Base-by-base conservation (phyloP, 2,113 vertebrate genomes). In the Rallus limicola region DNA sequence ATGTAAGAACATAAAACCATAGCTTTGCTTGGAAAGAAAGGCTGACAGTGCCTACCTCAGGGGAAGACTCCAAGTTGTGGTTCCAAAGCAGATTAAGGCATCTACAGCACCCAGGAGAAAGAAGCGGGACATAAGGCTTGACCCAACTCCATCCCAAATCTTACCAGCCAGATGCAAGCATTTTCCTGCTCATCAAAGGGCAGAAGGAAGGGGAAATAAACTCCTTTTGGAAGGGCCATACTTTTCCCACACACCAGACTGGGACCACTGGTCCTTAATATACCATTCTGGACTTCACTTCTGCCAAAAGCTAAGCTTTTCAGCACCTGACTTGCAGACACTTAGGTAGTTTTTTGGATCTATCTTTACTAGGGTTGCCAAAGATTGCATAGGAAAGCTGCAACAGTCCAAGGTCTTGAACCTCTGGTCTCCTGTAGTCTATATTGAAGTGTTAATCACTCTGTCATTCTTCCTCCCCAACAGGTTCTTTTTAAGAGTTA, bases 331-430 rank as follows among this genome's bases (percentile, higher is more conserved):
- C 48, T 83, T 86, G 62, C 42, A 58, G 77, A 79, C 77, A 71
- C 80, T 93, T 82, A 88, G 77, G 77, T 82, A 83, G 80, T 26
- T 44, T 95, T 89, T 89, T 93, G 92, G 92, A 82, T 64, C 56
- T 67, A 33, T 31, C 65, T 68, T 64, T n/a, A 71, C 31, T 40
- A 64, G 13, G 23, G 68, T 84, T 95, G 93, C 92, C 90, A 93
- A 93, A 82, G 65, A 90, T 93, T 88, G 65, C 80, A 76, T 24
- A 58, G 69, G n/a, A 93, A 78, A 11, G 36, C n/a, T 84, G 34
- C 28, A 81, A 58, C 40, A 71, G 90, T 62, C 72, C 82, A 84
- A 75, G 62, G 24, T 78, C 80, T 91, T 82, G 64, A 88, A 71
- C 53, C 33, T 36, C 14, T 78, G 29, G 6, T 52, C 72, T 87